Percentiles rank a stretch among this genome's conserved stretches.
Evolutionary conservation across 2,888 invertebrate genomes (phyloP).

Genomic region (Plagodis dolabraria): DNA sequence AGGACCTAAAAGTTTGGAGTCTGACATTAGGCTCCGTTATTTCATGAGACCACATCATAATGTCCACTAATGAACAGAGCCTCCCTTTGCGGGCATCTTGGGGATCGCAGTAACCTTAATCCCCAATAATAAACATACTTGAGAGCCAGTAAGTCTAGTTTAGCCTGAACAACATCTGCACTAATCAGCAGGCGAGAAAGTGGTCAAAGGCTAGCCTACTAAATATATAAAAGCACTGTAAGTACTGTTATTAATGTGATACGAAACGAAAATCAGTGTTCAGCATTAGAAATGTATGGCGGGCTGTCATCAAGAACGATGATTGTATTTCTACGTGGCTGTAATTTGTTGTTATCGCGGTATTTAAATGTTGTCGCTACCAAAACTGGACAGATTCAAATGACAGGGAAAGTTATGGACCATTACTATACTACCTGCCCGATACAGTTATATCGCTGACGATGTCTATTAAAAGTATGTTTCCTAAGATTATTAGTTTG

Average conservation of each 20-base stretch:
- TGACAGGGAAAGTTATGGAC: constrained; percentile 19
- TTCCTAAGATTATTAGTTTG: too few relatives aligned
- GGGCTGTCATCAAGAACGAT: constrained; percentile 4
- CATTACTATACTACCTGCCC: constrained; percentile 4
- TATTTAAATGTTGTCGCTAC: constrained; percentile 14
- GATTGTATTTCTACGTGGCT: not conserved
- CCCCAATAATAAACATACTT: too few relatives aligned
- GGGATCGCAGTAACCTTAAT: too few relatives aligned
- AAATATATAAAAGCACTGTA: not conserved
- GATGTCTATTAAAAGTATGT: not conserved
- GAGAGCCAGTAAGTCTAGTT: too few relatives aligned
- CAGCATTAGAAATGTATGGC: not conserved
- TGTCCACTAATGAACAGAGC: too few relatives aligned
- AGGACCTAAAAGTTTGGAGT: too few relatives aligned
- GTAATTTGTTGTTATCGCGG: constrained; percentile 7
- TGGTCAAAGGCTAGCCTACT: too few relatives aligned
- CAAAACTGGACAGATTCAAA: constrained; percentile 13
- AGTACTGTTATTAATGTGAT: not conserved
- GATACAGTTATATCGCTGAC: constrained; percentile 9
- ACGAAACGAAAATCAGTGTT: not conserved
- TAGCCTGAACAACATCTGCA: too few relatives aligned
- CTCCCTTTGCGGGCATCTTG: too few relatives aligned
- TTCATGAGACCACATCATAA: too few relatives aligned
- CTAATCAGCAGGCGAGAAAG: too few relatives aligned
- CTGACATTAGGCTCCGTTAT: too few relatives aligned